A percentile compares a stretch with the other conserved stretches of the same genome.
Evolutionary conservation across 2,797 vertebrate genomes (phyloP).

Genomic region (Craterocephalus amniculus): DNA sequence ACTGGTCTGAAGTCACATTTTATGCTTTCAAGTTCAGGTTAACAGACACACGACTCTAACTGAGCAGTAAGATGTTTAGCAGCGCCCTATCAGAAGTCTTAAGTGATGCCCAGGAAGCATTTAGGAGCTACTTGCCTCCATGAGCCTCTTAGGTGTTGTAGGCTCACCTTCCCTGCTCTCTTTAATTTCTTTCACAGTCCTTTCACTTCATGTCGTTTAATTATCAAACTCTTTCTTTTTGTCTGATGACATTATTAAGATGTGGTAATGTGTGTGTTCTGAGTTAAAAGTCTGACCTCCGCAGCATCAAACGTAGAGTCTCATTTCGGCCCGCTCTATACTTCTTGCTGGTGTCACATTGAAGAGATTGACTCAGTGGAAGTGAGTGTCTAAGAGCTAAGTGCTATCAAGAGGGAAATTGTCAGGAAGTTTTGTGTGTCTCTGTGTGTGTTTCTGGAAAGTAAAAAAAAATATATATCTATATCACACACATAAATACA

Average conservation of each 20-base stretch:
- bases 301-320: slow-evolving; percentile 19
- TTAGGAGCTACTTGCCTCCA: slow-evolving; percentile 17
- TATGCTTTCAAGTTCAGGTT: slow-evolving; percentile 4
- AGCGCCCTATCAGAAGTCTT: slow-evolving; percentile 18
- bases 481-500: slow-evolving; percentile 12
- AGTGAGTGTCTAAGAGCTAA: slow-evolving; percentile 27
- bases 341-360: slow-evolving; percentile 31
- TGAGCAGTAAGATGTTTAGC: slow-evolving; percentile 20
- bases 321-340: slow-evolving; percentile 17
- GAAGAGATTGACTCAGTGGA: slow-evolving; percentile 30
- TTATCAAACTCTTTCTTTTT: not conserved
- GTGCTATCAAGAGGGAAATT: slow-evolving; percentile 10
- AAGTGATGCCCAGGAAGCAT: slow-evolving; percentile 21
- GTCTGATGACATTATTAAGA: slow-evolving; percentile 1
- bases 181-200: not conserved
- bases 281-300: slow-evolving; percentile 35
- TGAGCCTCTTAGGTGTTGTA: slow-evolving; percentile 4
- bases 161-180: slow-evolving; percentile 41
- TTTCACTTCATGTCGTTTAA: slow-evolving; percentile 4
- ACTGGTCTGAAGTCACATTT: slow-evolving; percentile 7
- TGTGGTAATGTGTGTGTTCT: not conserved
- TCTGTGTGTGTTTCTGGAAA: not conserved
- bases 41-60: not conserved
- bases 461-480: not conserved
- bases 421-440: slow-evolving; percentile 7